These are phyloP conservation scores for Protomyctophum bolini DNA, from an alignment of 2,113 vertebrate genomes.

Conservation along the genomic window DNA sequence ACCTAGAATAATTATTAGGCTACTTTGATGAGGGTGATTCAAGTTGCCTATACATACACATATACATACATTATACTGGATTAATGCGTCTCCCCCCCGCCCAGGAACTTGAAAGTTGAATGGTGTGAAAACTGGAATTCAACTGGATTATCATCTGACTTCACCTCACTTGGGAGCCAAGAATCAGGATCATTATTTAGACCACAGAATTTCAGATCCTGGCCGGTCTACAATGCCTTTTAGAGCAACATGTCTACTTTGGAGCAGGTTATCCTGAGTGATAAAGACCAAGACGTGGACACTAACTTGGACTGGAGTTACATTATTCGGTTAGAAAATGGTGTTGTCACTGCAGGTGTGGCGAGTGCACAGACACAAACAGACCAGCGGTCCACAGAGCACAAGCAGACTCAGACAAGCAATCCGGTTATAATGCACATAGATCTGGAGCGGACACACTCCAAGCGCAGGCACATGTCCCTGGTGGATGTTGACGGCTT, in stretches of 20 bases:
- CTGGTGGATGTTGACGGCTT: constrained; percentile 49
- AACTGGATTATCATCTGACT: constrained; percentile 61
- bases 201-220: constrained; percentile 46
- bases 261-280: constrained; percentile 66
- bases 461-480: constrained; percentile 65
- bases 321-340: constrained; percentile 72
- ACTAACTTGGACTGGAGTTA: constrained; percentile 75
- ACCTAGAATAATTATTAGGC: too few species aligned
- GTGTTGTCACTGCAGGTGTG: constrained; percentile 46
- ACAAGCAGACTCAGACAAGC: constrained; percentile 77
- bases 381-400: constrained; percentile 20
- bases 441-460: constrained; percentile 67
- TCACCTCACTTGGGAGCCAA: constrained; percentile 38
- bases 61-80: constrained; percentile 18
- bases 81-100: neutral
- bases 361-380: constrained; percentile 74
- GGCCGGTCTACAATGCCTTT: constrained; percentile 67
- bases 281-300: constrained; percentile 65
- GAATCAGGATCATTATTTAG: constrained; percentile 27
- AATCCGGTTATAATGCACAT: constrained; percentile 75
- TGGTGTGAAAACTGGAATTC: constrained; percentile 62
- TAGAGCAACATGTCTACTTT: constrained; percentile 74
- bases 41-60: constrained; percentile 29
- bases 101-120: constrained; percentile 48
- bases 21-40: constrained; percentile 6